A percentile compares a stretch with the other conserved stretches of the same genome.
Conservation (phyloP, 2,888 invertebrate genomes). For the Scaptomyza polygonia region DNA sequence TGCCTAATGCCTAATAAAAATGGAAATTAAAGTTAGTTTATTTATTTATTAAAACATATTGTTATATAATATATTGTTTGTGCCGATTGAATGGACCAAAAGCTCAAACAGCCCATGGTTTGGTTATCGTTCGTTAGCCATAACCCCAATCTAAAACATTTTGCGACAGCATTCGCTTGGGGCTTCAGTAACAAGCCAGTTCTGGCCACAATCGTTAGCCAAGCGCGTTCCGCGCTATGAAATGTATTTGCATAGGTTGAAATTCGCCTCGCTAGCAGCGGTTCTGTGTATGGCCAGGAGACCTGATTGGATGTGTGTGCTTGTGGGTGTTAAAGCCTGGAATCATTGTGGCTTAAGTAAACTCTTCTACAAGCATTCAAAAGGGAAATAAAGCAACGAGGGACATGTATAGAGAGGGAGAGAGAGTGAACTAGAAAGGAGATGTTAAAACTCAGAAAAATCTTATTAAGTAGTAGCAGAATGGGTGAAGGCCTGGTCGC, state of each 20-base stretch:
- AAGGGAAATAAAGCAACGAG: too few species aligned
- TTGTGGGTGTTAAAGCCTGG: not conserved
- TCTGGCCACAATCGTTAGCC: too few species aligned
- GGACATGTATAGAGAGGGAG: too few species aligned
- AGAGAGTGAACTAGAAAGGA: not conserved
- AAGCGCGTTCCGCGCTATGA: slow-evolving; percentile 5
- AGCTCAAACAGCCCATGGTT: not conserved
- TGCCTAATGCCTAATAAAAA: not conserved
- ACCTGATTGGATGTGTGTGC: not conserved
- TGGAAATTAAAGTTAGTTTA: not conserved
- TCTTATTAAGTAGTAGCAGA: too few species aligned
- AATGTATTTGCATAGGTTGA: slow-evolving; percentile 9
- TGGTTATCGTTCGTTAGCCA: not conserved
- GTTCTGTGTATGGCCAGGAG: not conserved
- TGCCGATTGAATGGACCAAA: not conserved
- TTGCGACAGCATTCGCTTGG: slow-evolving; percentile 6
- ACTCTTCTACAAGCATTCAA: too few species aligned
- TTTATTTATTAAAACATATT: slow-evolving; percentile 2
- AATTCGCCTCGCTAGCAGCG: not conserved
- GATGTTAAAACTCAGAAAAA: too few species aligned
- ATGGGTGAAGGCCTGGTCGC: too few species aligned
- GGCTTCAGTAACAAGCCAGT: slow-evolving; percentile 11
- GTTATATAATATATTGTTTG: not conserved
- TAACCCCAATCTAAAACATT: slow-evolving; percentile 3
- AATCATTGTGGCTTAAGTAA: too few species aligned